Evolutionary conservation across 2,888 invertebrate genomes (phyloP).

Genomic region (Congeria kusceri): DNA sequence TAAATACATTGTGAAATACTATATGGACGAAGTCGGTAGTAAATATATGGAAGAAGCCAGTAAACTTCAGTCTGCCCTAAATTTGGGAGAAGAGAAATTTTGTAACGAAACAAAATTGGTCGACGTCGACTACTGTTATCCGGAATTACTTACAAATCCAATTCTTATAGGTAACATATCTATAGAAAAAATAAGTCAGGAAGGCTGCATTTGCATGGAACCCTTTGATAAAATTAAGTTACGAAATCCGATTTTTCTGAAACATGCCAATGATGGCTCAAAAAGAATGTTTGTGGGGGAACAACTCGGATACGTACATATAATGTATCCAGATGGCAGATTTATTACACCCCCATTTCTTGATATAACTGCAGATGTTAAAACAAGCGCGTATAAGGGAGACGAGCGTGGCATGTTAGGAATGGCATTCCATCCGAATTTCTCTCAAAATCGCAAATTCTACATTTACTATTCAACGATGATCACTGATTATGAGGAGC

Average conservation of each 20-base stretch:
- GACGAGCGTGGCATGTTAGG: constrained; percentile 81
- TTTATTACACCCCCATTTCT: constrained; percentile 71
- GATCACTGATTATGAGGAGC: constrained; percentile 15
- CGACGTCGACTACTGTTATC: constrained; percentile 82
- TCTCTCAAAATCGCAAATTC: constrained; percentile 74
- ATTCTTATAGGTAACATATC: constrained; percentile 69
- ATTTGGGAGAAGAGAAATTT: constrained; percentile 58
- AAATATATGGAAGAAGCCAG: constrained; percentile 8
- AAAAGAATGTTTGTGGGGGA: constrained; percentile 81
- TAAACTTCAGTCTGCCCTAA: constrained; percentile 34
- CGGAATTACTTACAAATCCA: constrained; percentile 75
- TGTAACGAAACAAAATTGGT: constrained; percentile 65
- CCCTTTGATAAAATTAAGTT: constrained; percentile 53
- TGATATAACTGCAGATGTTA: constrained; percentile 66
- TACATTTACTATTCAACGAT: constrained; percentile 79
- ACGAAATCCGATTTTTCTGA: constrained; percentile 76
- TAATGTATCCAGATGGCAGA: constrained; percentile 73
- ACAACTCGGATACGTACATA: constrained; percentile 77
- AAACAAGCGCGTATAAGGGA: constrained; percentile 63
- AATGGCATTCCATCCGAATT: constrained; percentile 81
- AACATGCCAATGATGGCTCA: constrained; percentile 78
- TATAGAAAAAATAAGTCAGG: constrained; percentile 59
- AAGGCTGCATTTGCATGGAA: constrained; percentile 82
- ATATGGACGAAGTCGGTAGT: constrained; percentile 60
- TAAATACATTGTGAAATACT: constrained; percentile 62